Evolutionary conservation across 2,888 invertebrate genomes (phyloP).

Genomic region (Tipula helvola): DNA sequence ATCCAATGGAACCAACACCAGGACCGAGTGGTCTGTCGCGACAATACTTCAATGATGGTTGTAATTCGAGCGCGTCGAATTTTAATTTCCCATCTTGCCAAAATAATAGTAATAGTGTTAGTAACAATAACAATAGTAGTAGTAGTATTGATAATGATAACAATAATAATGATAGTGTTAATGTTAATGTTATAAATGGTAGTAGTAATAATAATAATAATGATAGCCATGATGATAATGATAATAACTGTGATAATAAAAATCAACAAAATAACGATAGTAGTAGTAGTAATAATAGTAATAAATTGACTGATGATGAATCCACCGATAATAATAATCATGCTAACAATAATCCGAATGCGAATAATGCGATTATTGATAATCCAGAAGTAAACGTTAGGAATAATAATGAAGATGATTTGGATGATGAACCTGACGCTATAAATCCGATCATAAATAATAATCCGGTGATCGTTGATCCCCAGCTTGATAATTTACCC

Average conservation of each 20-base stretch:
- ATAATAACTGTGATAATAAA: constrained; percentile 9
- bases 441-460: background rate
- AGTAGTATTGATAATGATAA: background rate
- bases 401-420: background rate
- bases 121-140: background rate
- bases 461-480: constrained; percentile 4
- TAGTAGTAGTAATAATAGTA: background rate
- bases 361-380: background rate
- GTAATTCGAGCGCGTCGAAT: background rate
- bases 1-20: background rate
- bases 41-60: constrained; percentile 5
- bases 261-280: background rate
- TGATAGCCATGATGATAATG: constrained; percentile 10
- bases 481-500: constrained; percentile 16
- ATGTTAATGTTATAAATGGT: background rate
- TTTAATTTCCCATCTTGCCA: background rate
- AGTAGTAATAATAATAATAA: background rate
- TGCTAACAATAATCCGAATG: background rate
- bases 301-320: constrained; percentile 8
- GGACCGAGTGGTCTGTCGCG: background rate
- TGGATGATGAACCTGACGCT: background rate
- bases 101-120: constrained; percentile 5
- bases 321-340: constrained; percentile 7
- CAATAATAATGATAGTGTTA: background rate
- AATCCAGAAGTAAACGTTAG: background rate